Evolutionary conservation across 2,888 invertebrate genomes (phyloP).

Genomic region (Oscheius onirici): DNA sequence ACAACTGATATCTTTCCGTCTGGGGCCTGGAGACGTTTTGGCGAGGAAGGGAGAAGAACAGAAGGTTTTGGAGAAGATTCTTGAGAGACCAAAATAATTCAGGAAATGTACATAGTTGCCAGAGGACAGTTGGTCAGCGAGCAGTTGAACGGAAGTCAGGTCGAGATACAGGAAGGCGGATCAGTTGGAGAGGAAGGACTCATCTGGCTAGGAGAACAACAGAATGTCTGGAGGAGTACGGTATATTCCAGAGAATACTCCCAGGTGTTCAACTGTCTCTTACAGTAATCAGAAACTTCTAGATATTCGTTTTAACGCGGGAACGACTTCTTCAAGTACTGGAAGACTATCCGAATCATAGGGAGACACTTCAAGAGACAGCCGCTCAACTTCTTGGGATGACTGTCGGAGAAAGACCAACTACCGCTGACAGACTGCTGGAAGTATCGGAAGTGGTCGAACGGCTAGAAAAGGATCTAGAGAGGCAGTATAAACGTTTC

Average conservation of each 20-base stretch:
- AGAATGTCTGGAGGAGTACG: not conserved
- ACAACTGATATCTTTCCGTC: not conserved
- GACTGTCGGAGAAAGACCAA: too few relatives aligned
- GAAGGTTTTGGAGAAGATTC: slow-evolving; percentile 26
- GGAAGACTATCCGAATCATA: slow-evolving; percentile 17
- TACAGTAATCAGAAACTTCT: not conserved
- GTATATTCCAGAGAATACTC: slow-evolving; percentile 25
- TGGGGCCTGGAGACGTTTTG: slow-evolving; percentile 49
- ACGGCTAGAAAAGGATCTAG: too few relatives aligned
- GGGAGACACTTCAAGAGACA: not conserved
- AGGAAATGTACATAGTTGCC: slow-evolving; percentile 33
- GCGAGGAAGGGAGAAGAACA: slow-evolving; percentile 45
- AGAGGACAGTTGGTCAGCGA: slow-evolving; percentile 5
- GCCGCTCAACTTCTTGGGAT: too few relatives aligned
- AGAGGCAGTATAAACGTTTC: too few relatives aligned
- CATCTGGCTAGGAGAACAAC: not conserved
- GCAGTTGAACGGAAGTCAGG: not conserved
- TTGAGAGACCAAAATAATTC: not conserved
- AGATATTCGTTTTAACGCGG: slow-evolving; percentile 13
- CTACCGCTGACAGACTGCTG: too few relatives aligned
- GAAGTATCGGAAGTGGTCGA: too few relatives aligned
- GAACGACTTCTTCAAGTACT: slow-evolving; percentile 9
- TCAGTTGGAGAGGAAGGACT: slow-evolving; percentile 18
- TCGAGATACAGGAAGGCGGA: not conserved
- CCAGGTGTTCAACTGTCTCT: slow-evolving; percentile 2